Conservation (phyloP, 2,113 vertebrate genomes). For the Heterocephalus glaber region DNA sequence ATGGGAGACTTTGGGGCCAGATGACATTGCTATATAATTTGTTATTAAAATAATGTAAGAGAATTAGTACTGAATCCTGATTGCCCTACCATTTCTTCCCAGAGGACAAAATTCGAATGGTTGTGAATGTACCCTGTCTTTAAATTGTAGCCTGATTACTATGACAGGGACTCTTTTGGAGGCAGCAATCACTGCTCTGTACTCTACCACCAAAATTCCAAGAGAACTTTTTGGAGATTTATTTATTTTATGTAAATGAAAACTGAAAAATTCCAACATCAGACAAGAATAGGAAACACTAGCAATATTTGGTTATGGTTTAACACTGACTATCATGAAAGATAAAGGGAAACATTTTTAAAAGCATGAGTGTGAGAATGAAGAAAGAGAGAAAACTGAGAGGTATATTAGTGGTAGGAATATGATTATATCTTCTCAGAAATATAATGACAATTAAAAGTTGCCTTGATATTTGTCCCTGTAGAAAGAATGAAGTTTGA, state of each 20-base stretch:
- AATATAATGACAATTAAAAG: neutral
- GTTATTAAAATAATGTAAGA: neutral
- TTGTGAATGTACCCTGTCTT: neutral
- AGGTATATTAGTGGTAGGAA: neutral
- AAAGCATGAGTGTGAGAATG: neutral
- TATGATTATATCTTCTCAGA: neutral
- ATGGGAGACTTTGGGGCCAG: neutral
- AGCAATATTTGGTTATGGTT: neutral
- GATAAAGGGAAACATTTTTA: neutral
- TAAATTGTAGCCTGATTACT: neutral
- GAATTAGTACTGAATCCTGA: neutral
- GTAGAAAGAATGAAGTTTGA: neutral
- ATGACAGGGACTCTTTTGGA: rapidly evolving
- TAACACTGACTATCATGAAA: neutral
- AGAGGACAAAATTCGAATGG: neutral
- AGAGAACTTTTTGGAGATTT: neutral
- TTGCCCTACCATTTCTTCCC: neutral
- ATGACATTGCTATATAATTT: neutral
- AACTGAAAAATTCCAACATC: neutral
- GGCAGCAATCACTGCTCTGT: neutral
- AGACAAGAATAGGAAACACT: neutral
- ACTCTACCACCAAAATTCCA: neutral
- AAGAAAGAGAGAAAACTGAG: neutral
- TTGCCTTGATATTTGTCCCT: neutral
- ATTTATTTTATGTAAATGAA: neutral